Conservation (phyloP, 2,888 invertebrate species). For the Epirrhoe alternata region DNA sequence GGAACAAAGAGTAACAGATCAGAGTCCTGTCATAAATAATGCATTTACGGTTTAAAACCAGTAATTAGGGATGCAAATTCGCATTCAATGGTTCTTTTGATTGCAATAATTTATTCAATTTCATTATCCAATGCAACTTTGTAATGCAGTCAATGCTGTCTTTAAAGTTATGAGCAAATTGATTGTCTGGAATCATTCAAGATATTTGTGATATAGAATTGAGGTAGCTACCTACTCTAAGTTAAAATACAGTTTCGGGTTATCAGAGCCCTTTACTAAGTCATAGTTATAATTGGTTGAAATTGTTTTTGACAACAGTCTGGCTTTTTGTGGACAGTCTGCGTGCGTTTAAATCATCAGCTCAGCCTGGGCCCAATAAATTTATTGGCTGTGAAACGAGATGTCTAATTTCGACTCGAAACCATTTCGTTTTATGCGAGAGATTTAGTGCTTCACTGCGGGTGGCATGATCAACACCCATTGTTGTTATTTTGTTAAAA, state of each 20-base stretch:
- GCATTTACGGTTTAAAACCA: slow-evolving; percentile 5
- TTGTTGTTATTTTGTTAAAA: slow-evolving; percentile 38
- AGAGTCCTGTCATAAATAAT: slow-evolving; percentile 1
- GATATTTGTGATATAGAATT: background rate
- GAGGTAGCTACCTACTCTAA: background rate
- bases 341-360: slow-evolving; percentile 48
- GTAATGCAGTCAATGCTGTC: background rate
- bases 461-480: slow-evolving; percentile 51
- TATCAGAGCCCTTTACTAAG: background rate
- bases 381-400: slow-evolving; percentile 72
- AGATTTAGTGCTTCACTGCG: slow-evolving; percentile 51
- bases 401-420: slow-evolving; percentile 66
- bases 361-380: slow-evolving; percentile 64
- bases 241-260: background rate
- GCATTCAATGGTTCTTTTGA: slow-evolving; percentile 17
- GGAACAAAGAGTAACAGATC: slow-evolving; percentile 14
- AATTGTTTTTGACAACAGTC: slow-evolving; percentile 33
- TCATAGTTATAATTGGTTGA: slow-evolving; percentile 7
- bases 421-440: slow-evolving; percentile 60
- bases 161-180: background rate
- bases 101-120: slow-evolving; percentile 20
- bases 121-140: slow-evolving; percentile 10
- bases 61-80: slow-evolving; percentile 18
- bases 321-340: slow-evolving; percentile 41
- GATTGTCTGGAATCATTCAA: background rate